A percentile compares a stretch with the other conserved stretches of the same genome.
phyloP scores from a whole-genome alignment of 2,888 invertebrate species.

The Hemicrepidius hirtus region DNA sequence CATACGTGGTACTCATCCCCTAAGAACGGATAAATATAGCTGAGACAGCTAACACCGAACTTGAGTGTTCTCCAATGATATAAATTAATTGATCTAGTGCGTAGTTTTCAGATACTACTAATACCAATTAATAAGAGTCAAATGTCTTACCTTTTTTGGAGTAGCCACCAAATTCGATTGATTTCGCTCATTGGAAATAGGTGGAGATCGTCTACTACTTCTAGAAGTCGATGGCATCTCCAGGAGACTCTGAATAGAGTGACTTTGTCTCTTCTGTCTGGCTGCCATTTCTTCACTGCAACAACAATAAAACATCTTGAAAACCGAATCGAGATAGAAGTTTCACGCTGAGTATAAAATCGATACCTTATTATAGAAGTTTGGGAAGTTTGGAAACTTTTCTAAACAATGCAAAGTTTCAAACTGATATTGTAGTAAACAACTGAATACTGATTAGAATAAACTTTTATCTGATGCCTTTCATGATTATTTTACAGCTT shows the following conservation, averaged over 20 bases:
- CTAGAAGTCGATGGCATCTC: constrained; percentile 72
- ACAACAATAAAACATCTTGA: constrained; percentile 63
- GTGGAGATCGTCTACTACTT: constrained; percentile 54
- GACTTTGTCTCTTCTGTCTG: constrained; percentile 73
- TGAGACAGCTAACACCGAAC: too few relatives aligned
- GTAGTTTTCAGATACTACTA: too few relatives aligned
- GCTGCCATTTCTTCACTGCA: constrained; percentile 69
- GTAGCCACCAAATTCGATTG: constrained; percentile 62
- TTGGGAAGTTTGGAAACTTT: constrained; percentile 67
- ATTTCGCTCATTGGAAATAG: constrained; percentile 15
- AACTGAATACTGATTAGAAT: constrained; percentile 67
- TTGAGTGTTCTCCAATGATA: too few relatives aligned
- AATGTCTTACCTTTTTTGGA: constrained; percentile 71
- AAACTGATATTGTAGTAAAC: constrained; percentile 67
- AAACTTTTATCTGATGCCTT: constrained; percentile 53
- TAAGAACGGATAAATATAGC: too few relatives aligned
- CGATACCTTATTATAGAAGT: constrained; percentile 70
- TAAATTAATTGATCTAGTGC: too few relatives aligned
- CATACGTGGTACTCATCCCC: too few relatives aligned
- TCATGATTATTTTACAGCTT: constrained; percentile 48
- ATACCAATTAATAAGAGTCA: too few relatives aligned
- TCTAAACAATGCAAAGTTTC: constrained; percentile 68
- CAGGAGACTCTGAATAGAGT: constrained; percentile 75
- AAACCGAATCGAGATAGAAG: constrained; percentile 57
- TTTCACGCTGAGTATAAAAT: constrained; percentile 63